Base-by-base conservation (phyloP, 2,113 vertebrate species). In the Cyprinus carpio region DNA sequence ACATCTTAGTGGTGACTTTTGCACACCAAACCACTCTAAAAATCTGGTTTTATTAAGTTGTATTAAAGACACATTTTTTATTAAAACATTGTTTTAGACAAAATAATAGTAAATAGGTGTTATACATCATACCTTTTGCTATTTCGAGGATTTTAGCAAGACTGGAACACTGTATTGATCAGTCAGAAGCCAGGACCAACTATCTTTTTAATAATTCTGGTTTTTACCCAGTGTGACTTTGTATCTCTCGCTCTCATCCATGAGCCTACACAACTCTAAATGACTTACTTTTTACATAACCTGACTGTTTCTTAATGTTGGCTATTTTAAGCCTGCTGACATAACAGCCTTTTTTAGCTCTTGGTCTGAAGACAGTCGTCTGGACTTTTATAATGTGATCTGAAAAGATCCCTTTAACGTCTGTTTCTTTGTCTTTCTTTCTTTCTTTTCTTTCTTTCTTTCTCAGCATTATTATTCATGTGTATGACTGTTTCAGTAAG, bases 321-420 rank as follows among this genome's bases (percentile, higher is more conserved):
- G 51, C 49, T 78, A 58, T 78, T 58, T 78, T 7, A 78, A 34
- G 49, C 29, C 9, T 78, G 20, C 76, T 58, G 27, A 78, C 75
- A 78, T 78, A 58, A 78, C 75, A 60, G 54, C 23, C 76, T n/a
- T 60, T 13, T 78, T 78, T 78, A 78, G 51, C 54, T 40, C 29
- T 78, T 60, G 54, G 74, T 75, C 43, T 27, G 15, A 51, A 51
- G 25, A 29, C n/a, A 75, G 46, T 75, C 25, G 2, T 49, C 25
- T 49, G 13, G 13, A 29, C 11, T 51, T n/a, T 51, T 29, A 51
- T 51, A 51, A 75, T 51, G n/a, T n/a, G 56, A 64, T 64, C 49
- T 27, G 62, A 11, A 11, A 77, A 16, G 18, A 51, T 31, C 9
- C 18, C 43, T 75, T 60, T 60, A 11, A 65, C 40, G n/a, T 51